A percentile compares a stretch with the other conserved stretches of the same genome.
Evolutionary conservation across 2,888 invertebrate genomes (phyloP).

Genomic region (Cantharis rufa): DNA sequence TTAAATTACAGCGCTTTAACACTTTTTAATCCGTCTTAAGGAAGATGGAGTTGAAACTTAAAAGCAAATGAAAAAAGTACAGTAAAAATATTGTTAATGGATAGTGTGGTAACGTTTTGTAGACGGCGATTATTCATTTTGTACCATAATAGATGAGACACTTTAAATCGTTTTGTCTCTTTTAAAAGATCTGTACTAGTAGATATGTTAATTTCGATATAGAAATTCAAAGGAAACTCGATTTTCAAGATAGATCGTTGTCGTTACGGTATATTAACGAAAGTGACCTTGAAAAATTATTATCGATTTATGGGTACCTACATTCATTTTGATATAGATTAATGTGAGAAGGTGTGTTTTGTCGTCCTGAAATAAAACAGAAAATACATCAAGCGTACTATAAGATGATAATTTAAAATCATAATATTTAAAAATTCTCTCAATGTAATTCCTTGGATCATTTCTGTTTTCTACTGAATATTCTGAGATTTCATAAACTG

Average conservation of each 20-base stretch:
- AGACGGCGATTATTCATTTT: not conserved
- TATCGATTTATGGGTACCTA: not conserved
- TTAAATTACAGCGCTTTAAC: not conserved
- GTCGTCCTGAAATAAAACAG: not conserved
- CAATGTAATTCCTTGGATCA: too few species aligned
- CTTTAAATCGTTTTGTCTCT: not conserved
- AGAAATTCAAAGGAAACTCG: not conserved
- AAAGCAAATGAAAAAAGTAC: not conserved
- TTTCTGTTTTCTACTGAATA: not conserved
- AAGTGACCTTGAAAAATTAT: not conserved
- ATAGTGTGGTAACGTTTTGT: not conserved
- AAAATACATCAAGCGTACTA: not conserved
- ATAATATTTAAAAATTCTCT: too few species aligned
- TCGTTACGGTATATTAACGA: not conserved
- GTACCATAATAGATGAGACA: conserved; percentile 3
- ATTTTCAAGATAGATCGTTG: not conserved
- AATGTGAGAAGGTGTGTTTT: not conserved
- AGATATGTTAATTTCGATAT: not conserved
- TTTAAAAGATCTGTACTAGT: not conserved
- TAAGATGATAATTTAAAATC: too few species aligned
- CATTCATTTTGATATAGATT: not conserved
- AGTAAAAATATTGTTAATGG: not conserved
- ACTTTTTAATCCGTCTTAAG: not conserved
- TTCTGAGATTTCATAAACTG: not conserved
- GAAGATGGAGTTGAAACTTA: not conserved